These are phyloP conservation scores for Oceanites oceanicus DNA, from an alignment of 2,113 vertebrate species.

Conservation along the genomic window DNA sequence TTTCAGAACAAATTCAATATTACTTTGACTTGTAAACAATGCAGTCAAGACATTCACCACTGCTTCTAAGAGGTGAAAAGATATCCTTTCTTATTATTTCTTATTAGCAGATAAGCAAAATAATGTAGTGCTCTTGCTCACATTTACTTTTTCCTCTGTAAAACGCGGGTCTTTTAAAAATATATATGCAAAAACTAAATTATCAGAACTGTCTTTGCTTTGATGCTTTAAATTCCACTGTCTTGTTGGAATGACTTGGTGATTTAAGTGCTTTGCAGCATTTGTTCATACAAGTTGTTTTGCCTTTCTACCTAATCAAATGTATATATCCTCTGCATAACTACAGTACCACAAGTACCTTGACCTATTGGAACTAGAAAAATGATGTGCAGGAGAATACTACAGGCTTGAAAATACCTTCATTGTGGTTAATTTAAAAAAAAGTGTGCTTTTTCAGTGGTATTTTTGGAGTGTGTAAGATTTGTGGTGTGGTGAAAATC, in stretches of 20 bases:
- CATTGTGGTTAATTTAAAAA: neutral
- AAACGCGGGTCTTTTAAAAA: neutral
- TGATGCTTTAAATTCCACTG: neutral
- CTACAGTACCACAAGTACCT: neutral
- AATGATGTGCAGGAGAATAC: neutral
- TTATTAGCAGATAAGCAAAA: neutral
- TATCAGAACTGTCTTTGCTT: neutral
- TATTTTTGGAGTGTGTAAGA: constrained; percentile 22
- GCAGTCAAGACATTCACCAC: neutral
- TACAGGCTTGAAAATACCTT: neutral
- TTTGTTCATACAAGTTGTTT: neutral
- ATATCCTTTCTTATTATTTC: neutral
- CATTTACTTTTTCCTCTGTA: neutral
- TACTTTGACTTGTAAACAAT: neutral
- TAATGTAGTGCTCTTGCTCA: neutral
- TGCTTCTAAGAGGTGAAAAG: neutral
- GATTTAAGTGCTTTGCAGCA: neutral
- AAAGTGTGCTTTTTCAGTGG: neutral
- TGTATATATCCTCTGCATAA: neutral
- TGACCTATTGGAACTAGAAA: neutral
- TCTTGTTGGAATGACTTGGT: neutral
- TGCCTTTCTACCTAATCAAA: neutral
- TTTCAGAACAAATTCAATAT: neutral
- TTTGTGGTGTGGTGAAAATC: neutral
- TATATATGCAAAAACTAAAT: neutral